Conservation (phyloP, 2,797 vertebrate species). For the Trachops cirrhosus region DNA sequence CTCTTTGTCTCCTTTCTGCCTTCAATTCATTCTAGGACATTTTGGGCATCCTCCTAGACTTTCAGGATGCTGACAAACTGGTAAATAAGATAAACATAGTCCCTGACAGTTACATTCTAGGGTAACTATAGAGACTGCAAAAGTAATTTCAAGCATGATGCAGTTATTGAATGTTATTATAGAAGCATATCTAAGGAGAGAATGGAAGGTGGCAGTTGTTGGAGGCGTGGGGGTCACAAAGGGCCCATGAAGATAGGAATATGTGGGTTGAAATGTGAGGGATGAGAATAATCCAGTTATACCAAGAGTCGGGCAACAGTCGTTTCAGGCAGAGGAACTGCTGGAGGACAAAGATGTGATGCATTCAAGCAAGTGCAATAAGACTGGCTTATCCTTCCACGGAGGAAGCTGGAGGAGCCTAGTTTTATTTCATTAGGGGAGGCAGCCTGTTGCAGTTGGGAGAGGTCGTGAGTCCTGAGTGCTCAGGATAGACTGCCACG, state of each 20-base stretch:
- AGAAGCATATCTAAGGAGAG: neutral
- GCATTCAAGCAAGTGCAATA: neutral
- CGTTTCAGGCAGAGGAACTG: conserved; percentile 22
- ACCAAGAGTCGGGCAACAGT: neutral
- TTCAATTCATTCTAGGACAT: neutral
- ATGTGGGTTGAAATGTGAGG: conserved; percentile 45
- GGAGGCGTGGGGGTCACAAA: conserved; percentile 43
- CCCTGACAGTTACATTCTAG: neutral
- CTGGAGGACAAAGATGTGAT: neutral
- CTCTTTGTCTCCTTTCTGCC: neutral
- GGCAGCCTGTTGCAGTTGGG: neutral
- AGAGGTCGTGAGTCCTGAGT: neutral
- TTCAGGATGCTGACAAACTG: neutral
- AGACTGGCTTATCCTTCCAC: neutral
- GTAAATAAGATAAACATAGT: neutral
- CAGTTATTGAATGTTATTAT: conserved; percentile 44
- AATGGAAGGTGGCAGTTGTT: conserved; percentile 33
- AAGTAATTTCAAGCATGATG: conserved; percentile 27
- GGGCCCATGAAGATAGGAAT: neutral
- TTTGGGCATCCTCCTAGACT: neutral
- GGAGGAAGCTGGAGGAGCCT: neutral
- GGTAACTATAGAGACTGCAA: neutral
- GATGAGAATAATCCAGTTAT: conserved; percentile 27
- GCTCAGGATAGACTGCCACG: neutral
- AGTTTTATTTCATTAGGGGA: neutral